Conservation (phyloP, 2,888 invertebrate genomes). For the Epinotia bilunana region DNA sequence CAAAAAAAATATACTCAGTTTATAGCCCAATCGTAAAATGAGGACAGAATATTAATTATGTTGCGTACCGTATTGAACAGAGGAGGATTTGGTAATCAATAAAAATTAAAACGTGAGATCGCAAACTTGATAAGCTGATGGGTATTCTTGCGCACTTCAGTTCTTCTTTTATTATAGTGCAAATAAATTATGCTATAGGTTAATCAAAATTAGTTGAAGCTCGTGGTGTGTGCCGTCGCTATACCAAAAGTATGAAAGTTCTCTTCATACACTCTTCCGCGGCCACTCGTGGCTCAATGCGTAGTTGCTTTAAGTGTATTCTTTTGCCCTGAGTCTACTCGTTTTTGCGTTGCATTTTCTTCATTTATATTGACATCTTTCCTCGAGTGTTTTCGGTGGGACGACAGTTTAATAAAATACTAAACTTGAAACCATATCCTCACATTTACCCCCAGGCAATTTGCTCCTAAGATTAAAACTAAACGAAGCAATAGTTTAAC, state of each 20-base stretch:
- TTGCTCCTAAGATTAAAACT: neutral
- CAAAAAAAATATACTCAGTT: neutral
- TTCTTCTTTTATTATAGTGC: neutral
- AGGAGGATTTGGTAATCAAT: conserved; percentile 10
- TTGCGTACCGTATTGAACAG: neutral
- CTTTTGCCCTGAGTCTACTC: too few relatives aligned
- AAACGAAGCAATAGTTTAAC: conserved; percentile 21
- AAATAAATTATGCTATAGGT: neutral
- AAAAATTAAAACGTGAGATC: neutral
- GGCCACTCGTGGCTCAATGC: too few relatives aligned
- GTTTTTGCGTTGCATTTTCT: neutral
- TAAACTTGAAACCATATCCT: neutral
- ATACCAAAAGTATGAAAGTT: too few relatives aligned
- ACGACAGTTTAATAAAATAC: neutral
- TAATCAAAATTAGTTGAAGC: neutral
- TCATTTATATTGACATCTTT: neutral
- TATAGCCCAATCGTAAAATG: neutral
- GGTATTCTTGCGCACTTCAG: neutral
- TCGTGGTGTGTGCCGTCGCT: too few relatives aligned
- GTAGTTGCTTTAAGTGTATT: too few relatives aligned
- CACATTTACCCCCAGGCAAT: neutral
- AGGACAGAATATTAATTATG: neutral
- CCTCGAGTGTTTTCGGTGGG: neutral
- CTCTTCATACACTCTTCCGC: too few relatives aligned
- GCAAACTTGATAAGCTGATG: neutral